These are phyloP conservation scores for Onychomys arenicola DNA, from an alignment of 2,797 vertebrate species.

Conservation along the genomic window DNA sequence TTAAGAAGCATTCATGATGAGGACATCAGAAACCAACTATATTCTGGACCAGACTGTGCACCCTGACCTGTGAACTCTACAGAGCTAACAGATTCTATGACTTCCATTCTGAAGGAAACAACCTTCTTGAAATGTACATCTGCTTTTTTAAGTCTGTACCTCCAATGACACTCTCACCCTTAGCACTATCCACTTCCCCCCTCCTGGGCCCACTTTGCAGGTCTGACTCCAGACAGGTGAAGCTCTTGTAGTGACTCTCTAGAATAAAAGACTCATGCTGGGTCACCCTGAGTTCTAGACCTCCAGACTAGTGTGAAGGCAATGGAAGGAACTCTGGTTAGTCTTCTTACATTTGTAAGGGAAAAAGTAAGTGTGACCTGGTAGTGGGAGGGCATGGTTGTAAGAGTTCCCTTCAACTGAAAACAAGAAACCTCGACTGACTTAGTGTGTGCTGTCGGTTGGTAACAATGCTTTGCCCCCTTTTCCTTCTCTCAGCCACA, in stretches of 20 bases:
- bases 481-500: neutral
- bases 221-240: neutral
- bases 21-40: constrained; percentile 23
- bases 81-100: constrained; percentile 39
- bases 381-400: neutral
- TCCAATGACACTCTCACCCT: neutral
- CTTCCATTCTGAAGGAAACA: constrained; percentile 52
- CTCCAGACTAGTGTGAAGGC: constrained; percentile 50
- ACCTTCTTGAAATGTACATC: constrained; percentile 23
- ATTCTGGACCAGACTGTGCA: constrained; percentile 49
- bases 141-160: constrained; percentile 49
- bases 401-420: constrained; percentile 32
- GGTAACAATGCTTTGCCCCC: neutral
- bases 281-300: constrained; percentile 9
- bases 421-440: constrained; percentile 48
- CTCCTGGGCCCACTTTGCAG: neutral
- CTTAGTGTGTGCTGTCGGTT: neutral
- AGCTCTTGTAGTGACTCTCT: neutral
- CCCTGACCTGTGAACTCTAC: constrained; percentile 34
- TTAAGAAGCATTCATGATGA: constrained; percentile 54
- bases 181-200: neutral
- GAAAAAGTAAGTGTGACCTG: neutral
- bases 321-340: constrained; percentile 32
- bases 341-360: constrained; percentile 42
- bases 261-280: neutral